Conservation (phyloP, 2,113 vertebrate species). For the Archilochus colubris region DNA sequence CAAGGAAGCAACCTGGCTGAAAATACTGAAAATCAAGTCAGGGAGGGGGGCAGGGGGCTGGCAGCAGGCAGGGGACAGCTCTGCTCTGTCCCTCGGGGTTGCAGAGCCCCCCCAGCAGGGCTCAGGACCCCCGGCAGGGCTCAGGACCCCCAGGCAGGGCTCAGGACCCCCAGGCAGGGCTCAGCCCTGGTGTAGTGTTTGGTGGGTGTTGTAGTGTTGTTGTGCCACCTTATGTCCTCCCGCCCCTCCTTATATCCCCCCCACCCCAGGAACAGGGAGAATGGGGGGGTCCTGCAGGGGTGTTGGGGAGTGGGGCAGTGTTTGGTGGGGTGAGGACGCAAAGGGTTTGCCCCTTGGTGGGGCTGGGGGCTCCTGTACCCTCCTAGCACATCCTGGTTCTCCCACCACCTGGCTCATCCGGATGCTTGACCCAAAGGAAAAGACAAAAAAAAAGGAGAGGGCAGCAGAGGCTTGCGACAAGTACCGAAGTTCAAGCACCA, state of each 20-base stretch:
- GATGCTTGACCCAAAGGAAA: neutral
- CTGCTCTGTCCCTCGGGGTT: neutral
- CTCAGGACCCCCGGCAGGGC: neutral
- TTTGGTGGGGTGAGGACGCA: rapidly evolving
- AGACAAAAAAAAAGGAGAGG: neutral
- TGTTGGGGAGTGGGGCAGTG: neutral
- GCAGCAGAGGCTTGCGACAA: neutral
- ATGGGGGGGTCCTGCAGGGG: rapidly evolving
- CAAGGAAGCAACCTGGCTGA: neutral
- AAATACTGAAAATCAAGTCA: neutral
- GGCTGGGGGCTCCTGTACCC: neutral
- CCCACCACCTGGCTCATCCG: neutral
- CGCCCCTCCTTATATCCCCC: neutral
- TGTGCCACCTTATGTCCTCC: neutral
- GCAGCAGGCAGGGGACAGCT: neutral
- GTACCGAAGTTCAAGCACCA: conserved; percentile 29
- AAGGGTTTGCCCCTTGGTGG: neutral
- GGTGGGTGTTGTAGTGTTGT: neutral
- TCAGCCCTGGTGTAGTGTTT: conserved; percentile 33
- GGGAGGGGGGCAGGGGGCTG: neutral
- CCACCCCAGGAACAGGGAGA: rapidly evolving
- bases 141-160: neutral
- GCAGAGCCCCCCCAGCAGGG: neutral
- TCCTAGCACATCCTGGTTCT: too few species aligned
- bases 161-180: neutral